phyloP scores from a whole-genome alignment of 2,888 invertebrate genomes.

The Pristionchus fissidentatus region DNA sequence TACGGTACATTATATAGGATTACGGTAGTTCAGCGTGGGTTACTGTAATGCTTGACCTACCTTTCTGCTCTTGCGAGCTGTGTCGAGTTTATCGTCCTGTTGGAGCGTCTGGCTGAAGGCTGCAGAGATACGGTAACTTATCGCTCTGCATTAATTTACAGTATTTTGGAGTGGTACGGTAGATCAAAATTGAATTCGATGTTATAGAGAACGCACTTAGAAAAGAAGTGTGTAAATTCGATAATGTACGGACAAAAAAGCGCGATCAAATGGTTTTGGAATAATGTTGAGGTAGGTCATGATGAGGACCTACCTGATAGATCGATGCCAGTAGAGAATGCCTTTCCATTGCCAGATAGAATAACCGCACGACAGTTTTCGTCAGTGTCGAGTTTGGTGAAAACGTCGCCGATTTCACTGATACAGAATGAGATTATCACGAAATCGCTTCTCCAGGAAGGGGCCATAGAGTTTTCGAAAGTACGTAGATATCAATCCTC shows the following conservation, averaged over 20 bases:
- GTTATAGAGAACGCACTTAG: not conserved
- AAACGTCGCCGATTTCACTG: constrained; percentile 86
- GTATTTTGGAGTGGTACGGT: constrained; percentile 9
- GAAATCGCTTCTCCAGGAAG: too few relatives aligned
- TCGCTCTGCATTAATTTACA: constrained; percentile 34
- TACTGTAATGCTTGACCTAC: not conserved
- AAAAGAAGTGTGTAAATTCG: not conserved
- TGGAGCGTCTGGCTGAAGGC: constrained; percentile 15
- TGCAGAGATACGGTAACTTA: constrained; percentile 44
- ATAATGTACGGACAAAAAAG: not conserved
- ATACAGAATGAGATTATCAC: too few relatives aligned
- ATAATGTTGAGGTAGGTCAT: constrained; percentile 21
- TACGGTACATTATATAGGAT: constrained; percentile 9
- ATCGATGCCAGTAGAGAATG: constrained; percentile 90
- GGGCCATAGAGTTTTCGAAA: not conserved
- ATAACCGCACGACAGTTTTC: constrained; percentile 89
- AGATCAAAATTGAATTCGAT: too few relatives aligned
- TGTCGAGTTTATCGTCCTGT: constrained; percentile 54
- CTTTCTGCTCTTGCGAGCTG: constrained; percentile 51
- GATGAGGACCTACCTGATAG: constrained; percentile 77
- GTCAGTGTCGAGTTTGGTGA: constrained; percentile 84
- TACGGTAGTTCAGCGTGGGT: not conserved
- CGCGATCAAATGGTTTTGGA: constrained; percentile 47
- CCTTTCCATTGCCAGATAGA: constrained; percentile 87
- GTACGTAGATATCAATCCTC: too few relatives aligned